Percentiles rank a stretch among this genome's conserved stretches.
Conservation (phyloP, 2,888 invertebrate species). For the Aethes cnicana region DNA sequence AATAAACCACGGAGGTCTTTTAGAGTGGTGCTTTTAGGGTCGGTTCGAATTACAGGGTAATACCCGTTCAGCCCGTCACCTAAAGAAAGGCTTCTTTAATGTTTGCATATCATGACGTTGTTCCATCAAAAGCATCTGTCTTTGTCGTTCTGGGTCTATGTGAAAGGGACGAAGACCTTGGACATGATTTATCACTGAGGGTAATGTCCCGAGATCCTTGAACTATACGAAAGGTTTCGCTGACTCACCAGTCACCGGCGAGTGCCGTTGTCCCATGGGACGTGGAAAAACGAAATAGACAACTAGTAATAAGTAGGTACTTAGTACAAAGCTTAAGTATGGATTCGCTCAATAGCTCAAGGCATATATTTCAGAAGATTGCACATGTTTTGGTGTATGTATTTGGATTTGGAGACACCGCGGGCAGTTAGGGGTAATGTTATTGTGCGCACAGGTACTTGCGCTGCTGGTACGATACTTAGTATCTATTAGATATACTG, state of each 20-base stretch:
- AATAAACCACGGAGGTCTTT: background rate
- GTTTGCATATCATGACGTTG: constrained; percentile 14
- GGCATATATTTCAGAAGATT: background rate
- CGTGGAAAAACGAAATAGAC: no score
- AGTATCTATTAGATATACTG: no score
- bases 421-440: no score
- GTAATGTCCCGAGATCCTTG: constrained; percentile 17
- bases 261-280: no score
- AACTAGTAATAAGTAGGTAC: no score
- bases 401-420: no score
- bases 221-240: constrained; percentile 13
- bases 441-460: no score
- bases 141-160: background rate
- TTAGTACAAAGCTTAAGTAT: no score
- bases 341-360: background rate
- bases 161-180: background rate
- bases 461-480: no score
- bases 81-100: constrained; percentile 44
- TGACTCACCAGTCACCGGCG: no score
- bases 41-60: constrained; percentile 31
- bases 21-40: background rate
- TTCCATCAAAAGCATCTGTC: background rate
- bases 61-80: constrained; percentile 48
- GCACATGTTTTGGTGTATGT: background rate
- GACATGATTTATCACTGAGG: constrained; percentile 6